Evolutionary conservation across 2,113 vertebrate species (phyloP).

Genomic region (Hyla sarda): DNA sequence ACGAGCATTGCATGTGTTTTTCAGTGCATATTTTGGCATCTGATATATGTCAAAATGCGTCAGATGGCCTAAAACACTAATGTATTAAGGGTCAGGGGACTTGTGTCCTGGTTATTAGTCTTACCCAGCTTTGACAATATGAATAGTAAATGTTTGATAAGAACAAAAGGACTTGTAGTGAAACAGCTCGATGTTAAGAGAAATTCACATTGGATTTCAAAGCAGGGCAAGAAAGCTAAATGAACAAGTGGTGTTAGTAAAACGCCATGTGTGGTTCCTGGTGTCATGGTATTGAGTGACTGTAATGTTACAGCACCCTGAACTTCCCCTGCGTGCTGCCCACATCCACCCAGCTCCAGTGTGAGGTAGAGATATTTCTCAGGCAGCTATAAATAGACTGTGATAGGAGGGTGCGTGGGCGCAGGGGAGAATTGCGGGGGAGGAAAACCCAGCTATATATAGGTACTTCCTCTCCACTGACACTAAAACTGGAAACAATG

Average conservation of each 20-base stretch:
- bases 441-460: constrained; percentile 52
- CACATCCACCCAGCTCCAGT: constrained; percentile 70
- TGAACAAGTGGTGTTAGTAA: neutral
- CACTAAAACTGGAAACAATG: constrained; percentile 45
- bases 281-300: constrained; percentile 64
- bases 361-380: constrained; percentile 52
- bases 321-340: constrained; percentile 73
- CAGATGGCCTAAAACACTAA: no score
- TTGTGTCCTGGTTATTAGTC: no score
- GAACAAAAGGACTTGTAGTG: neutral
- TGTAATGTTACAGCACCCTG: constrained; percentile 64
- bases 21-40: no score
- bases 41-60: no score
- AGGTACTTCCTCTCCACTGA: constrained; percentile 50
- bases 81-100: no score
- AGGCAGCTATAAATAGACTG: constrained; percentile 50
- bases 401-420: constrained; percentile 54
- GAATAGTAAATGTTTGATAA: no score
- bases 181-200: neutral
- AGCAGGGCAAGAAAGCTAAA: no score
- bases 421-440: constrained; percentile 40
- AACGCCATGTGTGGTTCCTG: neutral
- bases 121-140: no score
- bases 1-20: no score
- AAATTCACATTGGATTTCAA: neutral